Base-by-base conservation (phyloP, 2,797 vertebrate genomes). In the Discoglossus pictus region DNA sequence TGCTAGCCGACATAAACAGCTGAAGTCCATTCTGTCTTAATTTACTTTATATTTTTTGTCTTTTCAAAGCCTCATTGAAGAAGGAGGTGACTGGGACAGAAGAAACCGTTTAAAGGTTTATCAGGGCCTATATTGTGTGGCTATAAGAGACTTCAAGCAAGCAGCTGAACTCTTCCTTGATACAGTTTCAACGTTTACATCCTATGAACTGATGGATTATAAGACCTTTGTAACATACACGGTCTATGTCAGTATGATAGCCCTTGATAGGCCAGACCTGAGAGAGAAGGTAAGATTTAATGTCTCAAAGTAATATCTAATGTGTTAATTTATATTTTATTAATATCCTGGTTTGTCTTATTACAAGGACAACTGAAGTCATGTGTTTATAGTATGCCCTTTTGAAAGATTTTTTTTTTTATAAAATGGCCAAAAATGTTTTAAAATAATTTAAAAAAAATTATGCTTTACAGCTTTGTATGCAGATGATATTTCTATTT, bases 201-300 rank as follows among this genome's bases (percentile, higher is more conserved):
- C 97, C 16, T 99, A 99, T 2, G 97, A 99, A 82, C 94, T 99
- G 47, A 99, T 99, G 97, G 97, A 99, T 86, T 99, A 99, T 85
- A 98, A 98, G 85, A 99, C 97, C 0, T 99, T 99, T 43, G 97
- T 99, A 54, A 99, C 97, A 0, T 98, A 98, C 72, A 98, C 96
- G 0, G 97, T 99, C 52, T 99, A 97, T 0, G 97, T 99, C 81
- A 97, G 97, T 86, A 98, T 99, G 97, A 99, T 98, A 1, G 97
- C 97, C 0, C 86, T 98, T 50, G 94, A 97, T 77, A 90, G 97
- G 76, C 96, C 97, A 0, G 96, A 99, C 82, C 94, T 99, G 15
- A 88, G 97, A 64, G 97, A 99, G 74, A 99, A 99, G 95, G 97
- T 98, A 81, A 39, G 36, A 3, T 6, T 40, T n/a, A 13, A 6